Evolutionary conservation across 2,888 invertebrate genomes (phyloP).

Genomic region (Diarsia dahlii): DNA sequence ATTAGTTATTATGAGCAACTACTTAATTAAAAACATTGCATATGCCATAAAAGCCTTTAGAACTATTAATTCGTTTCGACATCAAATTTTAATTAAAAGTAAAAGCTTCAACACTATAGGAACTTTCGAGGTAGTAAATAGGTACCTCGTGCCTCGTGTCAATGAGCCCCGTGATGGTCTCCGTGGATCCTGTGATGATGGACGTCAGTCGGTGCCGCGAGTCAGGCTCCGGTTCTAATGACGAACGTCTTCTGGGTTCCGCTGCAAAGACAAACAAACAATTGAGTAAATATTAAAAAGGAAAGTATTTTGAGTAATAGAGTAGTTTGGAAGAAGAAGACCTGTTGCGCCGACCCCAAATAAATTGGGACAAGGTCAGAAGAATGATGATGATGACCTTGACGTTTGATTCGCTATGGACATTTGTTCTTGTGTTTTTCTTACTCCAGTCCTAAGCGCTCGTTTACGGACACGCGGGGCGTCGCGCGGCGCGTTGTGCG

Average conservation of each 20-base stretch:
- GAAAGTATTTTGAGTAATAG: background rate
- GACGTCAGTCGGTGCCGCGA: constrained; percentile 87
- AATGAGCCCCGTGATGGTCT: constrained; percentile 93
- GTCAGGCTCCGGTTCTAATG: constrained; percentile 87
- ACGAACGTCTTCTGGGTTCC: constrained; percentile 86
- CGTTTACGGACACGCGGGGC: too few species aligned
- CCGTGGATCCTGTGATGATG: constrained; percentile 93
- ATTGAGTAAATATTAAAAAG: background rate
- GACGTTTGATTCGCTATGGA: background rate
- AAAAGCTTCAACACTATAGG: background rate
- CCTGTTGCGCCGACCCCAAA: too few species aligned
- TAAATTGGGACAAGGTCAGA: too few species aligned
- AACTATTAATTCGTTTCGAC: background rate
- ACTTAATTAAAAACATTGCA: background rate
- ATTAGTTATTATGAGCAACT: background rate
- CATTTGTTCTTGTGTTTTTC: background rate
- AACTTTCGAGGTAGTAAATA: background rate
- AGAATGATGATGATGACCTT: background rate
- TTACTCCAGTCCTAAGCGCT: background rate
- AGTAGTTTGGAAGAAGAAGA: too few species aligned
- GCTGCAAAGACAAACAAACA: constrained; percentile 17
- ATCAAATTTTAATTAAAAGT: background rate
- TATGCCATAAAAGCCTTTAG: background rate
- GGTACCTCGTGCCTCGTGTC: constrained; percentile 91
- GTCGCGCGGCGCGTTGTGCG: too few species aligned